phyloP scores from a whole-genome alignment of 2,113 vertebrate species.

The Zingel zingel region DNA sequence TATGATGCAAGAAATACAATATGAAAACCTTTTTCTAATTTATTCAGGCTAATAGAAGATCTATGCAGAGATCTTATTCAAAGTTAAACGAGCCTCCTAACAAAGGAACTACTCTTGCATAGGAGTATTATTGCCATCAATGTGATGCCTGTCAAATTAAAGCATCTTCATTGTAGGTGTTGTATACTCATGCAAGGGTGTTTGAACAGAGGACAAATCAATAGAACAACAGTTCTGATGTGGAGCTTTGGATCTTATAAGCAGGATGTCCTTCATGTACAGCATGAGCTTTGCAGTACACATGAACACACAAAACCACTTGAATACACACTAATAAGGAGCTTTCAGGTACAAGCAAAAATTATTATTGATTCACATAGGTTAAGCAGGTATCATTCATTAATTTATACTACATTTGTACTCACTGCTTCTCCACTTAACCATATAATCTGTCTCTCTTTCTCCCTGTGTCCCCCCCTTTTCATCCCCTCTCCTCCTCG shows the following conservation, averaged over 20 bases:
- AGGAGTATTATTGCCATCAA: background rate
- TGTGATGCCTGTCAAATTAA: background rate
- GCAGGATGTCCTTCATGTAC: background rate
- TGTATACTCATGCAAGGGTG: background rate
- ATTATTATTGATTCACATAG: background rate
- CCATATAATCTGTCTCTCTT: too few species aligned
- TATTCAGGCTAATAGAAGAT: background rate
- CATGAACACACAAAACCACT: background rate
- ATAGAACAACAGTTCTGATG: conserved; percentile 2
- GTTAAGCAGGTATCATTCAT: background rate
- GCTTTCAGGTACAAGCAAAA: background rate
- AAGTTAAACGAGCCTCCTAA: background rate
- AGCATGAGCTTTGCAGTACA: background rate
- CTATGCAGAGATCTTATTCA: background rate
- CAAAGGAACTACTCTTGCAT: background rate
- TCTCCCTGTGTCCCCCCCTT: background rate
- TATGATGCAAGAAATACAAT: background rate
- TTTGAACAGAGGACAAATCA: conserved; percentile 4
- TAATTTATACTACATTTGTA: conserved; percentile 1
- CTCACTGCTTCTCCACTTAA: background rate
- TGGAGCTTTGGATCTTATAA: background rate
- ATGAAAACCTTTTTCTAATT: background rate
- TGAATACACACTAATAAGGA: background rate
- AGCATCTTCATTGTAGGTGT: background rate
- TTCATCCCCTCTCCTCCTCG: background rate